Evolutionary conservation across 2,797 vertebrate genomes (phyloP).

Genomic region (Spondyliosoma cantharus): DNA sequence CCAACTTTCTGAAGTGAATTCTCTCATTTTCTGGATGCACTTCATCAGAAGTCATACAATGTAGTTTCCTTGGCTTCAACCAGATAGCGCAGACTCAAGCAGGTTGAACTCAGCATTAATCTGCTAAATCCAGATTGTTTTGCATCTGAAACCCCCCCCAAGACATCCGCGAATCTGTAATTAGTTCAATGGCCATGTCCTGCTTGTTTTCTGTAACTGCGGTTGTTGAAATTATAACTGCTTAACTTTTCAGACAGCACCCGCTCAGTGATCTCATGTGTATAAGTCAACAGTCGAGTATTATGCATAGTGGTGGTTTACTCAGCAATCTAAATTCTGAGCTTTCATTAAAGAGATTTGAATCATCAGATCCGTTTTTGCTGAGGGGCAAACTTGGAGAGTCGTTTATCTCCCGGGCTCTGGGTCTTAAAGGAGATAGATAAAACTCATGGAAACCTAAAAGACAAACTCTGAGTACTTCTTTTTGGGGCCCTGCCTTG

Average conservation of each 20-base stretch:
- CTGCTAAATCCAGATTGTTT: too few relatives aligned
- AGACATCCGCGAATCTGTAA: background rate
- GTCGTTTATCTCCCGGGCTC: conserved; percentile 40
- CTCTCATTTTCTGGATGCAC: too few relatives aligned
- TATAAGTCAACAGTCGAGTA: conserved; percentile 18
- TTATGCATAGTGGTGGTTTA: conserved; percentile 28
- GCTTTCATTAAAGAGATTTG: conserved; percentile 40
- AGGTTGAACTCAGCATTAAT: too few relatives aligned
- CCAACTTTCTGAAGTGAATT: too few relatives aligned
- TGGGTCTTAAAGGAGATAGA: conserved; percentile 30
- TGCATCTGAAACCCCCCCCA: too few relatives aligned
- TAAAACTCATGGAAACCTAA: conserved; percentile 46
- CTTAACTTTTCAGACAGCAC: conserved; percentile 18
- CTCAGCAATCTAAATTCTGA: conserved; percentile 38
- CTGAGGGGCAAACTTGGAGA: conserved; percentile 32
- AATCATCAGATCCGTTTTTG: conserved; percentile 54
- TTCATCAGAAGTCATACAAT: too few relatives aligned
- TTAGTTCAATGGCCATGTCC: background rate
- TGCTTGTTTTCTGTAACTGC: conserved; percentile 5
- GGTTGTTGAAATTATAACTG: conserved; percentile 5
- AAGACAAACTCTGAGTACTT: conserved; percentile 61
- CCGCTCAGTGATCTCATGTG: conserved; percentile 18
- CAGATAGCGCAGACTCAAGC: too few relatives aligned
- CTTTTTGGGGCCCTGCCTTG: conserved; percentile 34
- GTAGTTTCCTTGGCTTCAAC: too few relatives aligned